These are phyloP conservation scores for Artemisiospiza belli DNA, from an alignment of 2,113 vertebrate species.

Conservation along the genomic window DNA sequence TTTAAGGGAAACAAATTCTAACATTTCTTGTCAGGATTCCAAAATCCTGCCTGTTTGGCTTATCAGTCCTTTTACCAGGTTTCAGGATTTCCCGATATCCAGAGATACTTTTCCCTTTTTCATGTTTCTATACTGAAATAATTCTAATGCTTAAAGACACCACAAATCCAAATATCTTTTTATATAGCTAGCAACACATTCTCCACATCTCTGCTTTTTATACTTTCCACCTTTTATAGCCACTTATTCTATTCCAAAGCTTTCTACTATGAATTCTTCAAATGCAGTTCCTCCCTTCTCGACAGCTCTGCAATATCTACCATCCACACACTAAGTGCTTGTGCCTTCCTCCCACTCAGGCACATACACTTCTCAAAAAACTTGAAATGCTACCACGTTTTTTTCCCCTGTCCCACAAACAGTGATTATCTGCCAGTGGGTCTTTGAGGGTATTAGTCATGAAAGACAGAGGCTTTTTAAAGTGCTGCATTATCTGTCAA, in stretches of 20 bases:
- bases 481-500: constrained; percentile 10
- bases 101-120: neutral
- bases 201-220: neutral
- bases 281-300: neutral
- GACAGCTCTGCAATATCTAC: neutral
- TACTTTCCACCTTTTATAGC: neutral
- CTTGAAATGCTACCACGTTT: neutral
- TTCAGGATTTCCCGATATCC: neutral
- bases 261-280: neutral
- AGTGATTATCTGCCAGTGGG: neutral
- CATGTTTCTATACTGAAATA: neutral
- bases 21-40: neutral
- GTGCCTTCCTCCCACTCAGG: neutral
- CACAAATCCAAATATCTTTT: neutral
- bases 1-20: neutral
- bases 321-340: neutral
- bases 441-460: neutral
- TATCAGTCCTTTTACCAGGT: neutral
- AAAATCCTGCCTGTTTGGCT: neutral
- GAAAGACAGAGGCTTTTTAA: constrained; percentile 21
- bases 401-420: neutral
- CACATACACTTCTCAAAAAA: neutral
- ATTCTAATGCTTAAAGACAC: neutral
- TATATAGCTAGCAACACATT: neutral
- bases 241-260: neutral